phyloP scores from a whole-genome alignment of 2,797 vertebrate genomes.

The Otus scops region DNA sequence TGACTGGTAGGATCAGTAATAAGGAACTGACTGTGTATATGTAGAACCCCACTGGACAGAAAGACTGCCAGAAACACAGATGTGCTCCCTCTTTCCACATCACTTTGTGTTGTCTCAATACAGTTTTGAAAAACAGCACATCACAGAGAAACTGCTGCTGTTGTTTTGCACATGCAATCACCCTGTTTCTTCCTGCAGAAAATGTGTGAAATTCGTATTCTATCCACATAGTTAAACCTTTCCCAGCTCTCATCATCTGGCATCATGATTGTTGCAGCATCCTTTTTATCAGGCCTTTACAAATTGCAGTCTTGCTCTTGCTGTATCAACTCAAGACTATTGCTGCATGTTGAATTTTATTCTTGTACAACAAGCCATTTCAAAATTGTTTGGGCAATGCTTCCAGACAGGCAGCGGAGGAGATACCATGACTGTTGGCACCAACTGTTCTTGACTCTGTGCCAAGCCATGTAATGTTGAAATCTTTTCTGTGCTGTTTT shows the following conservation, averaged over 20 bases:
- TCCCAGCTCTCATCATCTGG: not conserved
- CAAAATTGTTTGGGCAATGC: not conserved
- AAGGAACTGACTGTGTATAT: not conserved
- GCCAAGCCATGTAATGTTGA: not conserved
- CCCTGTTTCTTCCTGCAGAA: not conserved
- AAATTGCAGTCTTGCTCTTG: not conserved
- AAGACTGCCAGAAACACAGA: not conserved
- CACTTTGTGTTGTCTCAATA: not conserved
- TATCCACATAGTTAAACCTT: not conserved
- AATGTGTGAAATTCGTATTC: not conserved
- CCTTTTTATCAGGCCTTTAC: constrained; percentile 12
- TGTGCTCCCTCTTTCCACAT: not conserved
- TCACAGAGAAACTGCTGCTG: not conserved
- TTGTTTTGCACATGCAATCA: not conserved
- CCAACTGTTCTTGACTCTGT: not conserved
- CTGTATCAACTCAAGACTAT: not conserved
- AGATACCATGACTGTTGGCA: not conserved
- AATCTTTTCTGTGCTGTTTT: not conserved
- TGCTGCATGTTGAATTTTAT: constrained; percentile 4
- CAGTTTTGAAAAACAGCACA: not conserved
- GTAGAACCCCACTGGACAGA: not conserved
- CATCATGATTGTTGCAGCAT: not conserved
- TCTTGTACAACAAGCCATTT: not conserved
- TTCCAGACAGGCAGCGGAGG: not conserved
- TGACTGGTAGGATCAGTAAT: not conserved